Base-by-base conservation (phyloP, 2,888 invertebrate genomes). In the Mycogona germanica region DNA sequence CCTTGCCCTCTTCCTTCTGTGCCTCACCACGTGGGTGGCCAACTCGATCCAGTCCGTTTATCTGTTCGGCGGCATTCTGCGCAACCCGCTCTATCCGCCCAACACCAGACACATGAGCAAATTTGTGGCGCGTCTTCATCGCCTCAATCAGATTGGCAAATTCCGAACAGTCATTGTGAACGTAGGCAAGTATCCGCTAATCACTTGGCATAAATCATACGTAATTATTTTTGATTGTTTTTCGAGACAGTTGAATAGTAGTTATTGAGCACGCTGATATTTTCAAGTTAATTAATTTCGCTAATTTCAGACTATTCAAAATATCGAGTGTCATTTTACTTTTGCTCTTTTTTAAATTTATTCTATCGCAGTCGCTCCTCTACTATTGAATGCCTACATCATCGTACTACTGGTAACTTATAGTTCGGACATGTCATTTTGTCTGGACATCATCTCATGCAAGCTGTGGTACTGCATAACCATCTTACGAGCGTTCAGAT, bases 401-500 rank as follows among this genome's bases (percentile, higher is more conserved):
- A 38, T 40, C 9, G 23, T 53, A 21, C 25, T 44, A 12, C 38
- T 26, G 50, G 5, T 12, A 12, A 25, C 35, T 17, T 50, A 23
- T 5, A 26, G 30, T 30, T 23, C n/a, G n/a, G n/a, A n/a, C n/a
- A n/a, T n/a, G n/a, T n/a, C n/a, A n/a, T n/a, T n/a, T n/a, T n/a
- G n/a, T n/a, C n/a, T n/a, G n/a, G n/a, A n/a, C n/a, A n/a, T 23
- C 30, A 30, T 14, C 5, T 28, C 19, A 3, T 30, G 30, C 21
- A 17, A 37, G 17, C 29, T 53, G 9, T 12, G 21, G 12, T 40
- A 28, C 21, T 17, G 14, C 35, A 29, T 53, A 17, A 32, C 53
- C 7, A 21, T 40, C 9, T 26, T 53, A 26, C 30, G 55, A 6
- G 55, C 55, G 12, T 55, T 47, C 53, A 46, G 55, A n/a, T 55